Percentiles rank a stretch among this genome's conserved stretches.
These are phyloP conservation scores for Crotalus horridus DNA, from an alignment of 2,113 vertebrate genomes.

Conservation along the genomic window DNA sequence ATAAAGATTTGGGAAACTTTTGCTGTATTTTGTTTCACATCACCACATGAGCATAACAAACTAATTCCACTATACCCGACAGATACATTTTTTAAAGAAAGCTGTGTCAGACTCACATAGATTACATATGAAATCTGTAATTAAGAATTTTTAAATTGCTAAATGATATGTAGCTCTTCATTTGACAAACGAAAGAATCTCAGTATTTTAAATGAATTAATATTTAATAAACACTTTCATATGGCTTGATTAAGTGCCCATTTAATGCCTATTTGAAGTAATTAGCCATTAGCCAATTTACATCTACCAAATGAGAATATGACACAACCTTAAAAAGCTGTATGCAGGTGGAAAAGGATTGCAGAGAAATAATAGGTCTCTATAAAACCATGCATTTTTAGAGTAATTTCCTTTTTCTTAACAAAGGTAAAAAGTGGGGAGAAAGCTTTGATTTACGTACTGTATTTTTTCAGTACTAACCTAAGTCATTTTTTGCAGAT, in stretches of 20 bases:
- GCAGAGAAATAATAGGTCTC: background rate
- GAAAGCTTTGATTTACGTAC: background rate
- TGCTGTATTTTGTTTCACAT: background rate
- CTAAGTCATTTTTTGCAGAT: background rate
- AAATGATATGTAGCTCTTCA: constrained; percentile 62
- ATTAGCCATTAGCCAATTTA: constrained; percentile 58
- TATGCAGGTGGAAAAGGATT: background rate
- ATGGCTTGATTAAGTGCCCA: constrained; percentile 57
- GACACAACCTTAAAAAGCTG: background rate
- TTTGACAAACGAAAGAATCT: constrained; percentile 58
- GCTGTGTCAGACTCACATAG: constrained; percentile 43
- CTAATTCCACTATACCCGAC: background rate
- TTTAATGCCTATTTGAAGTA: constrained; percentile 64
- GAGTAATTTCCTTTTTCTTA: background rate
- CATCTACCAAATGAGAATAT: constrained; percentile 3
- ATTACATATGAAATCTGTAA: background rate
- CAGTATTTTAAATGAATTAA: constrained; percentile 65
- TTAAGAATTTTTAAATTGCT: constrained; percentile 47
- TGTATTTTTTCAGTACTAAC: background rate
- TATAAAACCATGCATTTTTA: background rate
- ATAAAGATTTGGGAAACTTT: background rate
- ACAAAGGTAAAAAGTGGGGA: background rate
- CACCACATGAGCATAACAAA: background rate
- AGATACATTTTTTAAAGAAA: constrained; percentile 37
- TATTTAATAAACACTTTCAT: constrained; percentile 62